Base-by-base conservation (phyloP, 53 echinoderm and acorn worm species). In the Holothuria scabra region DNA sequence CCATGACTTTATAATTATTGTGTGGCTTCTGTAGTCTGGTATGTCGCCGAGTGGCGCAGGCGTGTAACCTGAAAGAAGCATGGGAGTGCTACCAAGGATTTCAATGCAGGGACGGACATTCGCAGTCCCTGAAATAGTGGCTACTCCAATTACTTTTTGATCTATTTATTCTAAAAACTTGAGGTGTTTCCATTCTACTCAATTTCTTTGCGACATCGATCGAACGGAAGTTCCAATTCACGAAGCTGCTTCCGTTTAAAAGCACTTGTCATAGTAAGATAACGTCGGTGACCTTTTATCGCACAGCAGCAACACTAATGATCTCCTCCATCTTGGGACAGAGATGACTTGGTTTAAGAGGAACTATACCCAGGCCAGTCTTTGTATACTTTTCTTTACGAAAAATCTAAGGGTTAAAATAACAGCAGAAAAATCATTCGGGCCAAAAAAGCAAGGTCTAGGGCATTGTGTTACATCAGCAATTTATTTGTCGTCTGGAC, bases 231-330 rank as follows among this genome's bases (percentile, higher is more conserved):
- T 10, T 46, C n/a, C 41, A 38, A 48, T 19, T 72, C 72, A 46
- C 72, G 72, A 72, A 72, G 46, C 23, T 72, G 48, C 72, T 72
- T 72, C 72, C 72, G 22, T 72, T 72, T 46, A 49, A 48, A 72
- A 72, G 49, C 72, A 72, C 72, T 72, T 72, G 72, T 72, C 26
- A 46, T 23, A 46, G 26, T 46, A 28, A 72, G 72, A 72, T 72
- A 72, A 72, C 72, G 72, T 14, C n/a, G 72, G 46, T 72, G 72
- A 72, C 72, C 72, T 72, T 72, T 72, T 72, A 72, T 72, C 72
- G 35, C 32, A 14, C 18, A 3, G 22, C 24, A 72, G 72, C 44
- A 72, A n/a, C 22, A 24, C 49, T 19, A 46, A 44, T 11, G 65
- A 24, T 72, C 72, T 22, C 46, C 46, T 23, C 46, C 19, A 23